These are phyloP conservation scores for Popillia japonica DNA, from an alignment of 1,140 invertebrate genomes.

Conservation along the genomic window DNA sequence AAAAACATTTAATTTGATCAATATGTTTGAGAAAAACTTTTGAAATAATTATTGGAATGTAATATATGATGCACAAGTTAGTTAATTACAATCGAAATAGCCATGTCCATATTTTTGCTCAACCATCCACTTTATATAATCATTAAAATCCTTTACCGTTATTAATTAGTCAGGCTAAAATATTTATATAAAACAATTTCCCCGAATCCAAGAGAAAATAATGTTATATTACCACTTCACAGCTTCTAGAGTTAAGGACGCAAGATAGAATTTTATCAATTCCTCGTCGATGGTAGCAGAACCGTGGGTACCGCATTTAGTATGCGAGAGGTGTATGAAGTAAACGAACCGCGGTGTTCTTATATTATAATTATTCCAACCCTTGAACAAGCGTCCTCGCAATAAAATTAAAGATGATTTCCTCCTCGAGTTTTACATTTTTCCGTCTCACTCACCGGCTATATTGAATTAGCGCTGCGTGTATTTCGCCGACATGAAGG, in stretches of 20 bases:
- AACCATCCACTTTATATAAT: no score
- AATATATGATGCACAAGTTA: no score
- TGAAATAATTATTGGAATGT: no score
- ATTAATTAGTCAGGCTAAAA: not conserved
- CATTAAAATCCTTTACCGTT: no score
- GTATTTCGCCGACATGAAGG: not conserved
- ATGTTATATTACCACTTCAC: not conserved
- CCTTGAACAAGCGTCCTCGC: conserved; percentile 39
- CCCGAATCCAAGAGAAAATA: conserved; percentile 5
- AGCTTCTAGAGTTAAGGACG: not conserved
- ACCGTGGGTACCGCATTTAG: not conserved
- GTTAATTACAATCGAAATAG: no score
- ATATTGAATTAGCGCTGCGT: conserved; percentile 17
- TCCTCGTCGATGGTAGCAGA: not conserved
- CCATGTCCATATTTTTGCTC: no score
- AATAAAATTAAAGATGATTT: conserved; percentile 44
- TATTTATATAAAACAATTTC: conserved; percentile 32
- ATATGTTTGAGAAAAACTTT: no score
- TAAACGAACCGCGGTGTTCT: conserved; percentile 38
- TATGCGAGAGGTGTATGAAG: conserved; percentile 25
- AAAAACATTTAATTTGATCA: no score
- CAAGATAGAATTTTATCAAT: conserved; percentile 32
- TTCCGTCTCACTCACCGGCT: not conserved
- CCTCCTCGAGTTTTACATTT: conserved; percentile 40
- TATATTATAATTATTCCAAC: conserved; percentile 44